Evolutionary conservation across 2,888 invertebrate species (phyloP), one percentile per base, ranked within the genome.

Genomic region (Drymonia ruficornis): DNA sequence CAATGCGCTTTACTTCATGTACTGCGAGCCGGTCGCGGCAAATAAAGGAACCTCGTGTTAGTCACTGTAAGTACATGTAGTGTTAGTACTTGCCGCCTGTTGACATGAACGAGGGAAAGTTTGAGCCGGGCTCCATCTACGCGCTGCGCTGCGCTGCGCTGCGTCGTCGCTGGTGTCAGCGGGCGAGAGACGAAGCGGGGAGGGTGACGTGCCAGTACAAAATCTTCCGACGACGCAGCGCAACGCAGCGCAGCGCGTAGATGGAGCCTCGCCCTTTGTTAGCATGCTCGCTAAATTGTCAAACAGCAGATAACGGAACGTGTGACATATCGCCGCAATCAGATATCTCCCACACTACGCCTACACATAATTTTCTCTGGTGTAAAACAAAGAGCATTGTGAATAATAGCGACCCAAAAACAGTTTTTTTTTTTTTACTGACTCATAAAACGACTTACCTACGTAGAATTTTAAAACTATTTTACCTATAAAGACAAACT

Each of bases 331-430:
- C 44, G 11, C 44, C n/a, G 28, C 12, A n/a, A 45, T 45, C 44
- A 45, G 28, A 28, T 23, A 23, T 12, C 19, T 45, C 44, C 44
- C 44, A 45, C 44, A 28, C 28, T 28, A 28, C 45, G 45, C 45
- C 45, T 9, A 28, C 45, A n/a, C 45, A 28, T 15, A 12, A 11
- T 11, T 8, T 28, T 28, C 18, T 5, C 23, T n/a, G 5, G 18
- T 9, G 18, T 42, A 18, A 42, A 11, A 42, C 42, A 42, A 42
- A 42, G 42, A 38, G 38, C 15, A 38, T 38, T n/a, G 38, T 38
- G 38, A 8, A 8, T 4, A 36, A 36, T 36, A 36, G 28, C 8
- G 28, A 5, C 28, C 28, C 2, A 5, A 1, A 28, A 28, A 28
- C 8, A 2, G 28, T n/a, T n/a, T n/a, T n/a, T n/a, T n/a, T n/a